phyloP scores from a whole-genome alignment of 2,888 invertebrate genomes.

The Dimorphilus gyrociliatus region DNA sequence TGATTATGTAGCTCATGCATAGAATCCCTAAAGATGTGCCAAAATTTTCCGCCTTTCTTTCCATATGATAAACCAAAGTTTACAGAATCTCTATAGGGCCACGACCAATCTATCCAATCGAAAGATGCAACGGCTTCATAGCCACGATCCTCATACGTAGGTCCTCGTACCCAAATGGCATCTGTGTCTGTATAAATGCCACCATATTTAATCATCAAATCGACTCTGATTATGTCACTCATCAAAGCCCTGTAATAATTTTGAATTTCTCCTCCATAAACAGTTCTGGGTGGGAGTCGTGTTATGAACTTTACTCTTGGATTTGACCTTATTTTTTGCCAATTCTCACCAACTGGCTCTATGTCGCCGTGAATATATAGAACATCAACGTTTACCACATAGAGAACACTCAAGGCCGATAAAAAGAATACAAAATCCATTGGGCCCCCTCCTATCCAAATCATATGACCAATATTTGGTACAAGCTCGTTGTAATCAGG shows the following conservation, averaged over 20 bases:
- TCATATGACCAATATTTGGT: conserved; percentile 28
- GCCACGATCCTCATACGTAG: conserved; percentile 13
- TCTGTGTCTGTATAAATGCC: conserved; percentile 34
- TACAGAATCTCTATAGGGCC: conserved; percentile 13
- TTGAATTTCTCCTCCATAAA: conserved; percentile 13
- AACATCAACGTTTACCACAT: conserved; percentile 19
- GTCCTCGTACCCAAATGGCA: conserved; percentile 23
- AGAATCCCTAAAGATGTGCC: conserved; percentile 12
- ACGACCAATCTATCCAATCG: conserved; percentile 22
- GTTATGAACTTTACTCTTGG: conserved; percentile 6
- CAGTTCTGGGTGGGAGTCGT: background rate
- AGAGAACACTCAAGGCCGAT: conserved; percentile 21
- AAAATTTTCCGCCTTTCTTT: conserved; percentile 13
- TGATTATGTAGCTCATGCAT: conserved; percentile 13
- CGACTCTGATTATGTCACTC: conserved; percentile 28
- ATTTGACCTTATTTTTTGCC: conserved; percentile 13
- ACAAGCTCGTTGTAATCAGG: conserved; percentile 12
- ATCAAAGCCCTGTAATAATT: conserved; percentile 18
- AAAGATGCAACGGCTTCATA: conserved; percentile 24
- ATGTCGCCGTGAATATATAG: conserved; percentile 25
- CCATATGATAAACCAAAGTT: conserved; percentile 15
- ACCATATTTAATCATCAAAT: conserved; percentile 27
- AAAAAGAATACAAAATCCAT: conserved; percentile 27
- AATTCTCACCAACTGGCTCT: conserved; percentile 15
- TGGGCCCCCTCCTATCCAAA: conserved; percentile 20